phyloP scores from a whole-genome alignment of 2,888 invertebrate genomes.

The Dasypolia templi region DNA sequence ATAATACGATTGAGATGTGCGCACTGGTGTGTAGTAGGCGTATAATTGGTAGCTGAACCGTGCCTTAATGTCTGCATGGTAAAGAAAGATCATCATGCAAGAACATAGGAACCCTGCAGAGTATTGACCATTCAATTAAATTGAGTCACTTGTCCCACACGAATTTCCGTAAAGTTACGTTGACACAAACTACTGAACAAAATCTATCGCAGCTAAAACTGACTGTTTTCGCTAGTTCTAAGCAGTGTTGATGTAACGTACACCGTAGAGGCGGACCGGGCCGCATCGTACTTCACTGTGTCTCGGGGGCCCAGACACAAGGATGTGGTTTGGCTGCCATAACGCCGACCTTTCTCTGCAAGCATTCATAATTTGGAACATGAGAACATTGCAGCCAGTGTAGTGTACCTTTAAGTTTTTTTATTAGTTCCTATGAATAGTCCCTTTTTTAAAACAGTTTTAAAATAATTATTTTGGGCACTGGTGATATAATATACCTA shows the following conservation, averaged over 20 bases:
- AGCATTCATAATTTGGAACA: conserved; percentile 35
- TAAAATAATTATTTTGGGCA: too few species aligned
- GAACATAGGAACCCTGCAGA: neutral
- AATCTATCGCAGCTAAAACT: conserved; percentile 13
- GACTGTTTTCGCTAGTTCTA: conserved; percentile 12
- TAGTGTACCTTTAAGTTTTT: neutral
- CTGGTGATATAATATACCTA: neutral
- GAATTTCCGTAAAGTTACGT: neutral
- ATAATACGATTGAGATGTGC: neutral
- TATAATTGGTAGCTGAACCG: neutral
- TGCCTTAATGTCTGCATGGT: neutral
- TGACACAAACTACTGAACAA: neutral
- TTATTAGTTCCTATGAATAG: neutral
- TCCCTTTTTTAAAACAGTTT: neutral
- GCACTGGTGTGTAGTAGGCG: neutral
- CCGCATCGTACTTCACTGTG: conserved; percentile 30
- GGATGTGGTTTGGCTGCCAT: conserved; percentile 36
- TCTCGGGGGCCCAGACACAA: conserved; percentile 24
- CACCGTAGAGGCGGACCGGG: conserved; percentile 38
- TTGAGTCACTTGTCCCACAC: neutral
- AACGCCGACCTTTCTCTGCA: conserved; percentile 14
- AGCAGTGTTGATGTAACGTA: conserved; percentile 37
- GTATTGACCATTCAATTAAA: neutral
- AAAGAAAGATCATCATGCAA: neutral
- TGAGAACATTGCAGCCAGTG: conserved; percentile 1